A percentile compares a stretch with the other conserved stretches of the same genome.
These are phyloP conservation scores for Sebastolobus altivelis DNA, from an alignment of 2,797 vertebrate species.

Conservation along the genomic window DNA sequence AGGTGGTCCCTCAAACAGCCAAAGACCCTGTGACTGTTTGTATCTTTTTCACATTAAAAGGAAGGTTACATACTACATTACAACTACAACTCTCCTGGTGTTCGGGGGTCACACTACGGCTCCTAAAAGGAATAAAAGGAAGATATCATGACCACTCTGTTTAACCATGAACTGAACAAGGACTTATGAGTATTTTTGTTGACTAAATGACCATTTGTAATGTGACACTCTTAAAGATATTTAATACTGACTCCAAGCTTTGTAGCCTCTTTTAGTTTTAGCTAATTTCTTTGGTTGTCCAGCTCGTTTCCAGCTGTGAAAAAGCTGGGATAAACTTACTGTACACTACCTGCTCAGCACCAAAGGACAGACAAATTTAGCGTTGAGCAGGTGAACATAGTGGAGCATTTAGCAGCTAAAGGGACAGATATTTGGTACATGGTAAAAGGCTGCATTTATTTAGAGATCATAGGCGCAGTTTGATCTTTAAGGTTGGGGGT, in stretches of 20 bases:
- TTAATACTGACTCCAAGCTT: too few species aligned
- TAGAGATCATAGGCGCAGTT: too few species aligned
- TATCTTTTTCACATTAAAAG: not conserved
- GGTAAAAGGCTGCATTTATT: too few species aligned
- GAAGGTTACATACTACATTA: not conserved
- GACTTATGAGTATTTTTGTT: not conserved
- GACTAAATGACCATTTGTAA: too few species aligned
- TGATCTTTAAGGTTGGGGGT: too few species aligned
- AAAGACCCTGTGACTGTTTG: not conserved
- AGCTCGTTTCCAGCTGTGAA: too few species aligned
- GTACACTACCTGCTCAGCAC: too few species aligned
- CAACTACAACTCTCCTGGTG: not conserved
- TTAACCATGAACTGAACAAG: not conserved
- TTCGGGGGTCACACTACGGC: not conserved
- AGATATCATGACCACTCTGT: too few species aligned
- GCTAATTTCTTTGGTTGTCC: too few species aligned
- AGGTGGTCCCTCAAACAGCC: not conserved
- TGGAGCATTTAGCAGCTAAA: not conserved
- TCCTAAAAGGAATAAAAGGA: not conserved
- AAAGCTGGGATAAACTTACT: not conserved
- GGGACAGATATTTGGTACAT: not conserved
- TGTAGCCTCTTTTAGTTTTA: too few species aligned
- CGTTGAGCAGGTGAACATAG: not conserved
- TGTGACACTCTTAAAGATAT: too few species aligned
- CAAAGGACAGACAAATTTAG: not conserved